phyloP scores from a whole-genome alignment of 2,888 invertebrate species.

The Dascillus cervinus region DNA sequence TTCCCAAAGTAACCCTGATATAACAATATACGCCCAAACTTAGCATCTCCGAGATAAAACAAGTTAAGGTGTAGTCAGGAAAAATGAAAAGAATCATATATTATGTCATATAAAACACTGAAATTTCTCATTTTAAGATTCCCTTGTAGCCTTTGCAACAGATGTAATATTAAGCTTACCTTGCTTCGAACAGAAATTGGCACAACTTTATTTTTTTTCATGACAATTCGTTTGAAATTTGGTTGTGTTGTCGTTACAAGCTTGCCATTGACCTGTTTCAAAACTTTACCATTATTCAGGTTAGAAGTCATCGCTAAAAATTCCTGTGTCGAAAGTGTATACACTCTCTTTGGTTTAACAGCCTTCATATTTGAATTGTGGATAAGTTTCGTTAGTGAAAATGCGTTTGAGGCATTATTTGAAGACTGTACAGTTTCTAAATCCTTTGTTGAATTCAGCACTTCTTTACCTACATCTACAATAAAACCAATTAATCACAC shows the following conservation, averaged over 20 bases:
- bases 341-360: constrained; percentile 40
- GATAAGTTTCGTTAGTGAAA: constrained; percentile 28
- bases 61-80: no score
- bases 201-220: constrained; percentile 36
- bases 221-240: constrained; percentile 32
- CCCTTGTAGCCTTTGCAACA: no score
- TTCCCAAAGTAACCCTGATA: no score
- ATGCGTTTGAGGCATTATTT: constrained; percentile 24
- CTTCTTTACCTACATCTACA: constrained; percentile 67
- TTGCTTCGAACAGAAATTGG: constrained; percentile 25
- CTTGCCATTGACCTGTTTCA: constrained; percentile 27
- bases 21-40: no score
- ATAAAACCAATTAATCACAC: constrained; percentile 1
- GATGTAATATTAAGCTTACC: no score
- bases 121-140: no score
- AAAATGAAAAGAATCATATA: no score
- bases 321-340: constrained; percentile 48
- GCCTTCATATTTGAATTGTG: constrained; percentile 19
- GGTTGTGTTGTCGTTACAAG: constrained; percentile 18
- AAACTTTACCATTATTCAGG: constrained; percentile 16
- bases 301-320: constrained; percentile 38
- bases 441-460: constrained; percentile 52
- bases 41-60: no score
- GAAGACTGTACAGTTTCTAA: constrained; percentile 29
- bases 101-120: no score